phyloP scores from a whole-genome alignment of 2,888 invertebrate genomes.

The Luffia ferchaultella region DNA sequence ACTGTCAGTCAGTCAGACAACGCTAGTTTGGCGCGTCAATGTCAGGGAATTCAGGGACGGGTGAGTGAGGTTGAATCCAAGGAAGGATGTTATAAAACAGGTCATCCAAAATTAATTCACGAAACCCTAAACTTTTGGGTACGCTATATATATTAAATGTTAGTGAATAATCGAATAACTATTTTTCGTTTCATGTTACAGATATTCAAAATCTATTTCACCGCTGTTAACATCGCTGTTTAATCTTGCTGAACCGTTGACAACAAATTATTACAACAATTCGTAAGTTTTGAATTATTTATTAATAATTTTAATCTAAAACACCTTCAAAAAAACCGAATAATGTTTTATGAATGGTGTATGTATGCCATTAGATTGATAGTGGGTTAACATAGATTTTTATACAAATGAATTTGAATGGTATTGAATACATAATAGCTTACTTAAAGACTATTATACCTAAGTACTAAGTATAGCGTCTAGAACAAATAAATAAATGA shows the following conservation, averaged over 20 bases:
- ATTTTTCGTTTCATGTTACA: background rate
- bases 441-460: too few relatives aligned
- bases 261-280: too few relatives aligned
- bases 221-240: background rate
- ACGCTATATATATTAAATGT: background rate
- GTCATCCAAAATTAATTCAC: background rate
- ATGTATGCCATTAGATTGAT: too few relatives aligned
- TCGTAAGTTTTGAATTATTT: background rate
- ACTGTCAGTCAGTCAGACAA: constrained; percentile 54
- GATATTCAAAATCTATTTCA: background rate
- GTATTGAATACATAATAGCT: too few relatives aligned
- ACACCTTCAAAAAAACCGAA: too few relatives aligned
- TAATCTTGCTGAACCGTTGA: background rate
- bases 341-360: too few relatives aligned
- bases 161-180: background rate
- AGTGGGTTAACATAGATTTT: too few relatives aligned
- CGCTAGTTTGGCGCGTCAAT: constrained; percentile 61
- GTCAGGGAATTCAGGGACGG: constrained; percentile 29
- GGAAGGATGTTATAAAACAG: background rate
- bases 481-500: too few relatives aligned
- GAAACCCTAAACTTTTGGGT: too few relatives aligned
- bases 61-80: background rate
- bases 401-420: too few relatives aligned
- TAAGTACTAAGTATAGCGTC: too few relatives aligned
- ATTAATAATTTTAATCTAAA: too few relatives aligned